phyloP scores from a whole-genome alignment of 2,888 invertebrate species.

The Dasysyrphus albostriatus region DNA sequence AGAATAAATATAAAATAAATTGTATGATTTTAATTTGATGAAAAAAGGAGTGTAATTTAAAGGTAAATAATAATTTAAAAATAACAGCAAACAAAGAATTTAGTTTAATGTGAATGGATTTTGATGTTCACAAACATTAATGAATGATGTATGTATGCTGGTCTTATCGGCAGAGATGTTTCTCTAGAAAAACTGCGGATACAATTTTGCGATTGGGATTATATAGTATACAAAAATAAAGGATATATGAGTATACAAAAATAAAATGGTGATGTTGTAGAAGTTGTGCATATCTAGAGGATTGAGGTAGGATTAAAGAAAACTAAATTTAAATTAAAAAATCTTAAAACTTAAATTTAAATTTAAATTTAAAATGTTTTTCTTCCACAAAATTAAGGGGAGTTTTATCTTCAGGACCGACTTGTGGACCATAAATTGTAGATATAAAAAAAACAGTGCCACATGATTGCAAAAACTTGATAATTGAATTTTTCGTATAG shows the following conservation, averaged over 20 bases:
- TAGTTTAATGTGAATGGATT: conserved; percentile 30
- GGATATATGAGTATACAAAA: background rate
- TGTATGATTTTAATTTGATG: conserved; percentile 18
- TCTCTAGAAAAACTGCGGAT: background rate
- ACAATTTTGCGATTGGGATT: background rate
- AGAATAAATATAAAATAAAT: conserved; percentile 17
- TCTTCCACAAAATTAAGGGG: too few relatives aligned
- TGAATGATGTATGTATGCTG: conserved; percentile 3
- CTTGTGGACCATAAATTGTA: too few relatives aligned
- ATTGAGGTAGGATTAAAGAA: too few relatives aligned
- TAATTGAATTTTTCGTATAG: too few relatives aligned
- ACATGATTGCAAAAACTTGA: too few relatives aligned
- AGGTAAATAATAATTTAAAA: conserved; percentile 21
- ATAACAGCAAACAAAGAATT: conserved; percentile 11
- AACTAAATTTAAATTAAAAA: too few relatives aligned
- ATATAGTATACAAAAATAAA: too few relatives aligned
- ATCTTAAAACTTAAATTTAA: too few relatives aligned
- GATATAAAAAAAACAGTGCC: too few relatives aligned
- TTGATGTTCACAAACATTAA: conserved; percentile 37
- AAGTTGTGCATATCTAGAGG: too few relatives aligned
- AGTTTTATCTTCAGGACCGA: too few relatives aligned
- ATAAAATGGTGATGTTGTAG: background rate
- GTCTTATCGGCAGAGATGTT: background rate
- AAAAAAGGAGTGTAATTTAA: background rate
- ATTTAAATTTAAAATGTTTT: too few relatives aligned